Evolutionary conservation across 1,140 invertebrate species (phyloP).

Genomic region (Penaeus japonicus): DNA sequence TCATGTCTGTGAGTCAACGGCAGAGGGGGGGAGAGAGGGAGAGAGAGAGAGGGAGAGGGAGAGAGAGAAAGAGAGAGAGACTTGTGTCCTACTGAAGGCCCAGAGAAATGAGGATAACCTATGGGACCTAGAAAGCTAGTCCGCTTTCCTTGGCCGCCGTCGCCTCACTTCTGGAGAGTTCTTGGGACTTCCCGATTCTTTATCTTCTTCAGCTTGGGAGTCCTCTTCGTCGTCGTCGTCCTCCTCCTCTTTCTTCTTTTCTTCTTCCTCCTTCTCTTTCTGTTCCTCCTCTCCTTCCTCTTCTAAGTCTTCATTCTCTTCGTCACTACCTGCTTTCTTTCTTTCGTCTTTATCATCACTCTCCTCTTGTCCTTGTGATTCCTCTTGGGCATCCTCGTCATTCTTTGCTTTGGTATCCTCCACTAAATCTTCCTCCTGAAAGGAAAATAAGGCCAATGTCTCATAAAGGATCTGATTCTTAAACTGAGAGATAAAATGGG

Average conservation of each 20-base stretch:
- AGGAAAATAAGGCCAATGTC: not conserved
- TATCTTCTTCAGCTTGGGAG: conserved; percentile 64
- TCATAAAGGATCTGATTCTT: too few relatives aligned
- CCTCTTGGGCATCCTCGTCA: conserved; percentile 30
- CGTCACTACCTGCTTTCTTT: conserved; percentile 45
- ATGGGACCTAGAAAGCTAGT: conserved; percentile 62
- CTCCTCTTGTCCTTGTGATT: conserved; percentile 41
- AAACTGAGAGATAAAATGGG: too few relatives aligned
- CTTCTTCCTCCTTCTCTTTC: conserved; percentile 57
- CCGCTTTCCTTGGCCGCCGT: conserved; percentile 72
- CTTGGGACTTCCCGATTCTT: conserved; percentile 61
- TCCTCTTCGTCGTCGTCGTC: conserved; percentile 68
- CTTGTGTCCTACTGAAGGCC: too few relatives aligned
- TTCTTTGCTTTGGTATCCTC: conserved; percentile 23
- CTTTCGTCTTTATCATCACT: conserved; percentile 58
- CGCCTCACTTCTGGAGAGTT: conserved; percentile 68
- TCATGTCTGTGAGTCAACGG: too few relatives aligned
- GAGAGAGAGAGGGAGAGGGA: too few relatives aligned
- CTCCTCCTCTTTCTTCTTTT: conserved; percentile 62
- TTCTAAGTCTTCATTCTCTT: conserved; percentile 60
- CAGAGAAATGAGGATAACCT: too few relatives aligned
- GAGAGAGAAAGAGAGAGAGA: too few relatives aligned
- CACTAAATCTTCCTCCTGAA: conserved; percentile 49
- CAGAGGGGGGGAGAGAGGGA: too few relatives aligned
- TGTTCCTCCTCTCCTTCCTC: conserved; percentile 52